These are phyloP conservation scores for Anagrus nilaparvatae DNA, from an alignment of 1,140 invertebrate species.

Conservation along the genomic window DNA sequence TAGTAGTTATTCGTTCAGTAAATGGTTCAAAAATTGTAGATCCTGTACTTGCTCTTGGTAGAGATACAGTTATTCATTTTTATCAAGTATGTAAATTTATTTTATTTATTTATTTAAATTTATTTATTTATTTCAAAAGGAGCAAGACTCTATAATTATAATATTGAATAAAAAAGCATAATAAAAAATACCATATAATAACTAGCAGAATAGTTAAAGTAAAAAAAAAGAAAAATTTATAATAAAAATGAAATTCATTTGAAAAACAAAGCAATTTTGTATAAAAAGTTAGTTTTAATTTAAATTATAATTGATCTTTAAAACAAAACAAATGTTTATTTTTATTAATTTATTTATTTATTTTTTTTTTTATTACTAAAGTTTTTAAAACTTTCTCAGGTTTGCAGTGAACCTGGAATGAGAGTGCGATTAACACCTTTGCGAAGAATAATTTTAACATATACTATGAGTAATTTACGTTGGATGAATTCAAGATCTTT, in stretches of 20 bases:
- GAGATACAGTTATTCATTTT: slow-evolving; percentile 71
- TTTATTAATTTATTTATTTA: slow-evolving; percentile 29
- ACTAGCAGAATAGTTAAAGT: background rate
- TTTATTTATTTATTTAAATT: slow-evolving; percentile 6
- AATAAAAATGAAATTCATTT: background rate
- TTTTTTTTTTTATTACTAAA: slow-evolving; percentile 26
- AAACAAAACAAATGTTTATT: background rate
- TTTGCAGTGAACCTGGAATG: slow-evolving; percentile 36
- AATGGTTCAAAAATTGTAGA: slow-evolving; percentile 64
- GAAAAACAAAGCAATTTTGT: background rate
- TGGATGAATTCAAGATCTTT: slow-evolving; percentile 85
- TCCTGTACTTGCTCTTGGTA: slow-evolving; percentile 77
- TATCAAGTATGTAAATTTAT: slow-evolving; percentile 53
- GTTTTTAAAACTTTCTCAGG: slow-evolving; percentile 22
- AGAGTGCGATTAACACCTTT: slow-evolving; percentile 53
- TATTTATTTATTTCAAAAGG: no score
- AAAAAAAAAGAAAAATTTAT: background rate
- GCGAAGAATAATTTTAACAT: slow-evolving; percentile 56
- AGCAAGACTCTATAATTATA: no score
- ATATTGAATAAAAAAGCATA: no score
- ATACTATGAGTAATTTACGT: slow-evolving; percentile 61
- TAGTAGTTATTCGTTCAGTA: slow-evolving; percentile 73
- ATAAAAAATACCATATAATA: background rate
- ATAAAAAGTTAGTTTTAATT: background rate
- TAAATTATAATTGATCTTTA: background rate